Evolutionary conservation across 2,888 invertebrate species (phyloP), one percentile per base, ranked within the genome.

Genomic region (Phorcus lineatus): DNA sequence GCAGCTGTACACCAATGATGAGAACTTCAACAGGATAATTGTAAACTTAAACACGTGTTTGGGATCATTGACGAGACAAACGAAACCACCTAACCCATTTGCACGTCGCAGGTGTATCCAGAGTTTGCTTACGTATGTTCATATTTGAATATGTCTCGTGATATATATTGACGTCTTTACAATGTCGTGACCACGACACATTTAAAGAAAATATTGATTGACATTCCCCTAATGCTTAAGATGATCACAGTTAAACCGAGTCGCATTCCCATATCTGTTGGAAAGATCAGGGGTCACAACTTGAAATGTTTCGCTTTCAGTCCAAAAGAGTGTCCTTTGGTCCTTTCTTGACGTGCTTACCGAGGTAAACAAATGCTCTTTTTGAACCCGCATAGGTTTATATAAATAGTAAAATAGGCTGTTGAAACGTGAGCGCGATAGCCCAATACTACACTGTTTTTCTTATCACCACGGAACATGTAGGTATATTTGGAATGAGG

Each of bases 341-440:
- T 28, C 28, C 62, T 62, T 62, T 62, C 28, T 28, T 62, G 24
- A 62, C 62, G 28, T 62, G 28, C 62, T 24, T 62, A 28, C 62
- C 62, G 62, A 62, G 16, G 62, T 62, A 62, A 62, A 62, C 62
- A 62, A 62, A 62, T 62, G 62, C 28, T 62, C 62, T 62, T 62
- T 57, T 62, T 62, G 62, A 62, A 62, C 62, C 62, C 62, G 62
- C 62, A 62, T 24, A 62, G 62, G 62, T 62, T 62, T 62, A 62
- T 62, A 62, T 62, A 62, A 62, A 62, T 62, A 62, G 28, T 62
- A 62, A 62, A 62, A 62, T 28, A 62, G 28, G 47, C 11, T 13
- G 47, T 47, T 13, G 47, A 47, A 13, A 47, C 47, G 47, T 11
- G 7, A 11, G 47, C 13, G 47, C 47, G 47, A 47, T 47, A 47